Evolutionary conservation across 2,888 invertebrate genomes (phyloP).

Genomic region (Diplolepis rosae): DNA sequence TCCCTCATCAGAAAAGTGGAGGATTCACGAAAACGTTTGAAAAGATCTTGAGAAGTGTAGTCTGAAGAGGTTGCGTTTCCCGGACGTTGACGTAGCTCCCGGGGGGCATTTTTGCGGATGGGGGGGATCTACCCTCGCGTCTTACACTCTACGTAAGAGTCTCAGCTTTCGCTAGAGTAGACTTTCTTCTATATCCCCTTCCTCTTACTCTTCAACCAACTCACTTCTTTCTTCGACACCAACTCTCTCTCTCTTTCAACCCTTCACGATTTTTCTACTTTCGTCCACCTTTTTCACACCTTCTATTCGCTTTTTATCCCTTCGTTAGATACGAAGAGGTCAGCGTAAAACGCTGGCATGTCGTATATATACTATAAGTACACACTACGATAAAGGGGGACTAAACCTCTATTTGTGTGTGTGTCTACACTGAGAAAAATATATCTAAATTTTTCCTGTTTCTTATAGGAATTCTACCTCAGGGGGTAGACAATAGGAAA

Average conservation of each 20-base stretch:
- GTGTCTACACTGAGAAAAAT: too few species aligned
- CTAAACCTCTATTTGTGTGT: conserved; percentile 29
- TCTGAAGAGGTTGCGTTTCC: conserved; percentile 46
- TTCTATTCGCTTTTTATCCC: conserved; percentile 49
- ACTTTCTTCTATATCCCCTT: conserved; percentile 24
- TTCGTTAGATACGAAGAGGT: conserved; percentile 46
- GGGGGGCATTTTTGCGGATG: conserved; percentile 69
- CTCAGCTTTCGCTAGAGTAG: conserved; percentile 34
- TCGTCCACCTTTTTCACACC: conserved; percentile 31
- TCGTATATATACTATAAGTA: neutral
- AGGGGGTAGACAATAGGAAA: too few species aligned
- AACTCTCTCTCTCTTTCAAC: conserved; percentile 17
- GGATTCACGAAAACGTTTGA: conserved; percentile 55
- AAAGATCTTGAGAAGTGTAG: conserved; percentile 43
- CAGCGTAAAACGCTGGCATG: conserved; percentile 36
- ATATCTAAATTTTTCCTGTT: too few species aligned
- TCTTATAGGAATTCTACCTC: too few species aligned
- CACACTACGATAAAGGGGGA: neutral
- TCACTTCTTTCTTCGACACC: neutral
- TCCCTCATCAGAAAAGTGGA: conserved; percentile 43
- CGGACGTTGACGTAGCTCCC: conserved; percentile 71
- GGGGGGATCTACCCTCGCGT: conserved; percentile 56
- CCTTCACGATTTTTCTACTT: conserved; percentile 15
- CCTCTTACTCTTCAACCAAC: conserved; percentile 17
- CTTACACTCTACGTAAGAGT: conserved; percentile 55